Base-by-base conservation (phyloP, 2,888 invertebrate genomes). In the Odontocerum albicorne region DNA sequence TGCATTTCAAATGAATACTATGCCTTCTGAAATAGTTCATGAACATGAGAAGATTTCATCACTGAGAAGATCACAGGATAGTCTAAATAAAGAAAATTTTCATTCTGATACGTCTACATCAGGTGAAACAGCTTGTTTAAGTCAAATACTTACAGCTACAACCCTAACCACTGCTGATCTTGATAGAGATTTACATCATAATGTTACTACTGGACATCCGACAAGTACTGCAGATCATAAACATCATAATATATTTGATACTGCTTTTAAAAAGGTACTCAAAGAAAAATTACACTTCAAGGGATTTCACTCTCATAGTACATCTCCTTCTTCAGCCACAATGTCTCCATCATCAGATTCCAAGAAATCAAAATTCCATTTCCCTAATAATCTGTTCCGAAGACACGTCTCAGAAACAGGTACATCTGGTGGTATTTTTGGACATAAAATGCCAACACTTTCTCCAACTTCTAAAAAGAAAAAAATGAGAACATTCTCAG, bases 331-430 rank as follows among this genome's bases (percentile, higher is more conserved):
- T 10, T 51, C 53, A 8, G 40, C 54, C 36, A 27, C 38, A 15
- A 39, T 57, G 21, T 46, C 63, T 17, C 45, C 32, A 32, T 57
- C 42, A 1, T 33, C 53, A n/a, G 31, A 13, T 53, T 17, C 35
- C 40, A 45, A 62, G 57, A 57, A 55, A 57, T 50, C 55, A 36
- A 50, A 40, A 59, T 60, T 64, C 62, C 46, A 62, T 52, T 58
- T 64, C 53, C 49, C 63, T 39, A 43, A 44, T 50, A 43, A 54
- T 55, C 42, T 51, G 1, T 61, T 59, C 45, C 15, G 59, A 49
- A 57, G 60, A 20, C 62, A 62, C 45, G 43, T 56, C 13, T 63
- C 63, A 16, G 59, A 55, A 35, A 55, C 50, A 50, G 36, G 60
- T 17, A 33, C 36, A 55, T 27, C 56, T 42, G 52, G 61, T 39